Conservation (phyloP, 2,888 invertebrate species). For the Eilema griseolum region DNA sequence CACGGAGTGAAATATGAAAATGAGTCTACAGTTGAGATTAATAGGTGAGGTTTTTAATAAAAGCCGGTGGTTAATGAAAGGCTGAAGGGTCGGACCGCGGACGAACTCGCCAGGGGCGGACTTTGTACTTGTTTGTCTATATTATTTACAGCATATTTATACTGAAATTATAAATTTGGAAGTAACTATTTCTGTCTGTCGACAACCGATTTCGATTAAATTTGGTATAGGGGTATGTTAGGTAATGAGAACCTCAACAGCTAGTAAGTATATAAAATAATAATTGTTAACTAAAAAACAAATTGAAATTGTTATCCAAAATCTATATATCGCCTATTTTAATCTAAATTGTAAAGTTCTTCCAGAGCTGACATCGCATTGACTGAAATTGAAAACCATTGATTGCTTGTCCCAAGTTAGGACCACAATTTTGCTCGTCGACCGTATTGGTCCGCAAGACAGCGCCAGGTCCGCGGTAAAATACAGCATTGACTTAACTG, state of each 20-base stretch:
- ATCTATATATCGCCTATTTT: not conserved
- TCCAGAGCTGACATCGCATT: not conserved
- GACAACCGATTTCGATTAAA: no score
- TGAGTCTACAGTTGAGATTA: constrained; percentile 74
- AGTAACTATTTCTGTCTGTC: no score
- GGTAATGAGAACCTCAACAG: no score
- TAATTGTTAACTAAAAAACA: no score
- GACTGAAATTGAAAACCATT: not conserved
- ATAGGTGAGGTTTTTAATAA: constrained; percentile 78
- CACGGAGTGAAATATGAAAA: constrained; percentile 62
- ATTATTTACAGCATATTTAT: not conserved
- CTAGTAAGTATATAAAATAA: no score
- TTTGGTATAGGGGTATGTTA: no score
- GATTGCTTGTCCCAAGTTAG: not conserved
- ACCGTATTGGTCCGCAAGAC: no score
- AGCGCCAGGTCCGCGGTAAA: no score
- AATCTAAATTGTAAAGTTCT: not conserved
- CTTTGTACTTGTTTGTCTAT: constrained; percentile 20
- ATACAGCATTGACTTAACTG: no score
- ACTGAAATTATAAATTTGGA: no score
- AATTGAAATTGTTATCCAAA: no score
- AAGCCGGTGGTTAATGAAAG: constrained; percentile 69
- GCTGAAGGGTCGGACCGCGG: constrained; percentile 62
- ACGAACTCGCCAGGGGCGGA: constrained; percentile 55
- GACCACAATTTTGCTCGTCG: no score